phyloP scores from a whole-genome alignment of 2,888 invertebrate genomes.

The Cinara cedri region DNA sequence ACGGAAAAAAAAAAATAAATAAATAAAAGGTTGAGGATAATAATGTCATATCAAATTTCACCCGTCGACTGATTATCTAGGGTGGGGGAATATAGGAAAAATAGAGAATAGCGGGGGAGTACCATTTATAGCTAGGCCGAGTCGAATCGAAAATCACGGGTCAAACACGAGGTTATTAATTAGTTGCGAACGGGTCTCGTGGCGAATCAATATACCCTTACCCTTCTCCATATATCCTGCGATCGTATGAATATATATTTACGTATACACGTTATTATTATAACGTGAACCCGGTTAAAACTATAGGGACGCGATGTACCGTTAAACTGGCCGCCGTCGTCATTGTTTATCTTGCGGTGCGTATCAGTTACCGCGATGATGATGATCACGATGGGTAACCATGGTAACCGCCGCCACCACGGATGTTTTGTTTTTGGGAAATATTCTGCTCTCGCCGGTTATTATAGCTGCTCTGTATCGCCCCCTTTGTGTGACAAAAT shows the following conservation, averaged over 20 bases:
- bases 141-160: conserved; percentile 8
- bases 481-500: neutral
- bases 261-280: neutral
- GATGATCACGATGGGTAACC: neutral
- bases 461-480: neutral
- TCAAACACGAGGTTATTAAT: conserved; percentile 25
- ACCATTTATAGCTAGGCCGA: neutral
- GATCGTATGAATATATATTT: neutral
- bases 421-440: conserved; percentile 28
- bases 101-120: neutral
- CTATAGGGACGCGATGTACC: neutral
- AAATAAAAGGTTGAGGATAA: too few species aligned
- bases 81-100: neutral
- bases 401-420: conserved; percentile 39
- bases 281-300: neutral
- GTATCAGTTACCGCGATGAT: conserved; percentile 22
- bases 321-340: conserved; percentile 17
- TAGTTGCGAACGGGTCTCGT: conserved; percentile 23
- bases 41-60: too few species aligned
- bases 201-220: conserved; percentile 4
- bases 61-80: too few species aligned
- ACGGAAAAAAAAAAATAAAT: too few species aligned
- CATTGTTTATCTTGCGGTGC: conserved; percentile 46
- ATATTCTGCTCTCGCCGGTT: conserved; percentile 13
- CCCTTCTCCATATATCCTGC: neutral